These are phyloP conservation scores for Strongylocentrotus purpuratus DNA, from an alignment of 35 echinoderm and acorn worm genomes.

Conservation along the genomic window DNA sequence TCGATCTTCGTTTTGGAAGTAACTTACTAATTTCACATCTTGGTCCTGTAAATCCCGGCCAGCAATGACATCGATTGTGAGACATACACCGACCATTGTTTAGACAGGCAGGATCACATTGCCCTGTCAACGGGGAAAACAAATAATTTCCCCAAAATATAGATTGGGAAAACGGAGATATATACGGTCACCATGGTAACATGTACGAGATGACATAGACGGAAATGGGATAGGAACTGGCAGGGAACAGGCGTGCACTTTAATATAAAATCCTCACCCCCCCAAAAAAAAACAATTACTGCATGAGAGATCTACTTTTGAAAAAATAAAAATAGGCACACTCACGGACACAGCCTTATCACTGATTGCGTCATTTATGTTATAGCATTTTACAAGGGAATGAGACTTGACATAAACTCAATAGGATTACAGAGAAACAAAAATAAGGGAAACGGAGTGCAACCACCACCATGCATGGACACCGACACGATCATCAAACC, in stretches of 20 bases:
- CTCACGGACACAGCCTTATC: not conserved
- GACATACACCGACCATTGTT: slow-evolving; percentile 62
- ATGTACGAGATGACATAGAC: not conserved
- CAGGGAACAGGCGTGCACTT: not conserved
- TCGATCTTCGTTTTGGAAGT: not conserved
- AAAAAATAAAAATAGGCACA: not conserved
- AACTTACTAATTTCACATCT: slow-evolving; percentile 76
- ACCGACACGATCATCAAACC: not conserved
- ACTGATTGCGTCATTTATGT: not conserved
- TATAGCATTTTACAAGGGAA: not conserved
- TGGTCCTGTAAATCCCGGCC: slow-evolving; percentile 58
- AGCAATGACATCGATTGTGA: slow-evolving; percentile 64
- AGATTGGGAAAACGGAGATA: not conserved
- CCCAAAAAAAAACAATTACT: not conserved
- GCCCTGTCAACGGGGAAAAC: slow-evolving; percentile 47
- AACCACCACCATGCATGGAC: not conserved
- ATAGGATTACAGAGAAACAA: not conserved
- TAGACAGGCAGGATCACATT: slow-evolving; percentile 60
- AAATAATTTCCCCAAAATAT: not conserved
- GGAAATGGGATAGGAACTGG: not conserved
- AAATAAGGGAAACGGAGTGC: not conserved
- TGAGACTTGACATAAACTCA: not conserved
- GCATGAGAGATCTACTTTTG: not conserved
- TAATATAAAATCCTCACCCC: not conserved
- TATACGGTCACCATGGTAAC: not conserved